Percentiles rank a stretch among this genome's conserved stretches.
Evolutionary conservation across 2,797 vertebrate species (phyloP).

Genomic region (Clarias fuscus): DNA sequence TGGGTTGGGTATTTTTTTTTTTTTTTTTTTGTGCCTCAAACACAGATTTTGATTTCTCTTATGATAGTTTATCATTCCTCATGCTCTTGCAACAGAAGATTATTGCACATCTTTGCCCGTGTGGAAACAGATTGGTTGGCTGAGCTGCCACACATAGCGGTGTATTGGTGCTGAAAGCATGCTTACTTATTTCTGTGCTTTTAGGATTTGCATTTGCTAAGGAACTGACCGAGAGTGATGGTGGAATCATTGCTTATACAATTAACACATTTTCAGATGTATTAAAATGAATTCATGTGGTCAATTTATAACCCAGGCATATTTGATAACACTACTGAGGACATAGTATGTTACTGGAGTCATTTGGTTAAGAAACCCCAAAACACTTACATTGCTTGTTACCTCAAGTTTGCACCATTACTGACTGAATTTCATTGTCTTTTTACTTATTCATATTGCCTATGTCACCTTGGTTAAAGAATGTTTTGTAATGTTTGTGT

Average conservation of each 20-base stretch:
- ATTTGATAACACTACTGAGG: slow-evolving; percentile 71
- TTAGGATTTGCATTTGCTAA: slow-evolving; percentile 41
- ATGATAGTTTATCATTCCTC: slow-evolving; percentile 44
- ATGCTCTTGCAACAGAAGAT: slow-evolving; percentile 48
- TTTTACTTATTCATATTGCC: slow-evolving; percentile 74
- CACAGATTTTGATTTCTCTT: slow-evolving; percentile 59
- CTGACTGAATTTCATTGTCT: slow-evolving; percentile 67
- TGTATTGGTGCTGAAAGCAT: slow-evolving; percentile 57
- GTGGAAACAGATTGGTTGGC: slow-evolving; percentile 59
- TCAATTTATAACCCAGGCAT: slow-evolving; percentile 40
- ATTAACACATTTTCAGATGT: slow-evolving; percentile 51
- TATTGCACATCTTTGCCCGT: slow-evolving; percentile 60
- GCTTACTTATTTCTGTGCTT: slow-evolving; percentile 56
- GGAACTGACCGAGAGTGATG: slow-evolving; percentile 58
- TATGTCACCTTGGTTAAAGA: slow-evolving; percentile 74
- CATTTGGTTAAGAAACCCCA: slow-evolving; percentile 58
- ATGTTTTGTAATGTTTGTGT: slow-evolving; percentile 75
- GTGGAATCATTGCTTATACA: slow-evolving; percentile 60
- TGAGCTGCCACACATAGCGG: slow-evolving; percentile 37
- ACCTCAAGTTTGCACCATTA: slow-evolving; percentile 68
- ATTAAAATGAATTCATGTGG: slow-evolving; percentile 49
- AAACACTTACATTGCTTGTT: slow-evolving; percentile 59
- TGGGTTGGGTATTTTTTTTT: slow-evolving; percentile 51
- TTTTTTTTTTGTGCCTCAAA: slow-evolving; percentile 65
- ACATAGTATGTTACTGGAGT: slow-evolving; percentile 61